Conservation (phyloP, 2,888 invertebrate genomes). For the Stenodera caucasica region DNA sequence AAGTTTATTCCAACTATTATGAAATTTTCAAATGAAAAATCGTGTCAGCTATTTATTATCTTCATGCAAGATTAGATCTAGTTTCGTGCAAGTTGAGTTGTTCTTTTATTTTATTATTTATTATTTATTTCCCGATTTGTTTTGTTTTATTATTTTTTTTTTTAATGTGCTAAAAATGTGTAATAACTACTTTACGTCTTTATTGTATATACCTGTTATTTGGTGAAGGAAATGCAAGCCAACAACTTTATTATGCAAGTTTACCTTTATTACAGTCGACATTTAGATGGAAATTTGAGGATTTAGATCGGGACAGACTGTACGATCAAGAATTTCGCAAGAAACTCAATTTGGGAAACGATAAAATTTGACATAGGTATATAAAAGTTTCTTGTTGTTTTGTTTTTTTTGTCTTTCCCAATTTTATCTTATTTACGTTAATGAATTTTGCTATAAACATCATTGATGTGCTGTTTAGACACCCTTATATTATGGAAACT, state of each 20-base stretch:
- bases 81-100: neutral
- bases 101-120: too few species aligned
- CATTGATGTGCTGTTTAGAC: slow-evolving; percentile 40
- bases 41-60: neutral
- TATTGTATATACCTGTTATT: neutral
- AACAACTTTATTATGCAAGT: neutral
- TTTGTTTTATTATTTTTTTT: too few species aligned
- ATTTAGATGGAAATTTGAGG: too few species aligned
- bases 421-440: slow-evolving; percentile 35
- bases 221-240: neutral
- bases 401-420: neutral
- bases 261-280: neutral
- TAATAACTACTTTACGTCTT: neutral
- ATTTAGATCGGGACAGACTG: too few species aligned
- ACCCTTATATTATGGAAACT: neutral
- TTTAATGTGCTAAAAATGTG: neutral
- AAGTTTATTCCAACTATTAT: neutral
- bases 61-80: neutral
- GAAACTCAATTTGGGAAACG: neutral
- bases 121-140: too few species aligned
- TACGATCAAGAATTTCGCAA: neutral
- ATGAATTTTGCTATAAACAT: slow-evolving; percentile 45
- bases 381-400: too few species aligned
- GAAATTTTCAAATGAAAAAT: neutral
- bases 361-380: neutral